Evolutionary conservation across 1,140 invertebrate species (phyloP), one percentile per base, ranked within the genome.

Genomic region (Acromyrmex heyeri): DNA sequence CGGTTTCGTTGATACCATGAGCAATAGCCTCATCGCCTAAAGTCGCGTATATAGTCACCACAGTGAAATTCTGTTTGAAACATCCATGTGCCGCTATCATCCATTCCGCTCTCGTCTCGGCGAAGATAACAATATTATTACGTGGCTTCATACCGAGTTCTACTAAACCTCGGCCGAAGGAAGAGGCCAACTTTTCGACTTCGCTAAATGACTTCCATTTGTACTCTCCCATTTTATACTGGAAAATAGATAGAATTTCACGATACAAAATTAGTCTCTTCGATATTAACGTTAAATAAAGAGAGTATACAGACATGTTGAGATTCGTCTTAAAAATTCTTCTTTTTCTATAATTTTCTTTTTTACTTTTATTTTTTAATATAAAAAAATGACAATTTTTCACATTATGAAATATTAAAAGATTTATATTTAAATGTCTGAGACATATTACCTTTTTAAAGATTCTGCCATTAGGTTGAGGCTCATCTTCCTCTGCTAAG

Each of bases 71-170:
- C 94, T 98, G 98, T 92, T 98, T 99, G 95, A 99, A 99, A 94
- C 98, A 98, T 64, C 98, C 98, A 92, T 99, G 98, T 6, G 99
- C 98, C 0, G 98, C 97, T 55, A 99, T 97, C 97, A 99, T 97
- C 99, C 99, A 99, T 96, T 99, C 99, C 30, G 97, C 97, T 87
- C 99, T 96, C 0, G 99, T 99, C 96, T 99, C 99, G 0, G 99
- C 98, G 95, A 99, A 99, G 90, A 99, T 98, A 21, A 98, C 98
- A 85, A 99, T 95, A 90, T 98, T 98, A 70, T 96, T 95, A 10
- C 96, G 96, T 1, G 97, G 96, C 73, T 96, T 95, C 83, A 97
- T 96, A 14, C 97, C 97, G 18, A 97, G 91, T 91, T 97, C 97
- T 5, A 96, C 95, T 34, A 99, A 94, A 3, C 98, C 98, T 62